Percentiles rank a stretch among this genome's conserved stretches.
phyloP scores from a whole-genome alignment of 1,140 invertebrate species.

The Bombus polaris region DNA sequence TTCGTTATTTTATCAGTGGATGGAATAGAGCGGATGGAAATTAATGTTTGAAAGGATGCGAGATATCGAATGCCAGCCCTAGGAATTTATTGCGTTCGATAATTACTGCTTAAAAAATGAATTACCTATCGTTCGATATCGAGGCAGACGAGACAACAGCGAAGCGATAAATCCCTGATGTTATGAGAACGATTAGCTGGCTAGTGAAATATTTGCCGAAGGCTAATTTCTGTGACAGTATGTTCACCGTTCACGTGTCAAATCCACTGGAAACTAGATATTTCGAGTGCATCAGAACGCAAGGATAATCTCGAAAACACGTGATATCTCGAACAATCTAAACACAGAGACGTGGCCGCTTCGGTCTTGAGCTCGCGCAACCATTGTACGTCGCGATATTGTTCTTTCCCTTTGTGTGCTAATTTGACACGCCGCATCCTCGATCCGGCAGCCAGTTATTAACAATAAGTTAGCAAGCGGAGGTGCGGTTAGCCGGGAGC shows the following conservation, averaged over 20 bases:
- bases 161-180: too few species aligned
- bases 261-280: background rate
- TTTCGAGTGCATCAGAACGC: background rate
- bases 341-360: background rate
- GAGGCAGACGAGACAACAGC: too few species aligned
- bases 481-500: background rate
- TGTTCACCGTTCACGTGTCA: background rate
- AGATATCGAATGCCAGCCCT: too few species aligned
- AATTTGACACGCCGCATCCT: slow-evolving; percentile 10
- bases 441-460: slow-evolving; percentile 12
- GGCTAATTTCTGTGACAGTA: too few species aligned
- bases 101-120: too few species aligned
- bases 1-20: background rate
- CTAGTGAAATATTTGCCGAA: too few species aligned
- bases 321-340: background rate
- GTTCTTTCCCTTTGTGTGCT: background rate
- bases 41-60: background rate
- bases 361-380: too few species aligned
- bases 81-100: too few species aligned
- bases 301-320: background rate
- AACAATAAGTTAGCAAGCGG: slow-evolving; percentile 4
- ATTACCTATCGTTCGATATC: too few species aligned
- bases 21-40: background rate
- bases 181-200: too few species aligned
- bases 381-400: background rate